Evolutionary conservation across 2,888 invertebrate genomes (phyloP).

Genomic region (Leucozona laternaria): DNA sequence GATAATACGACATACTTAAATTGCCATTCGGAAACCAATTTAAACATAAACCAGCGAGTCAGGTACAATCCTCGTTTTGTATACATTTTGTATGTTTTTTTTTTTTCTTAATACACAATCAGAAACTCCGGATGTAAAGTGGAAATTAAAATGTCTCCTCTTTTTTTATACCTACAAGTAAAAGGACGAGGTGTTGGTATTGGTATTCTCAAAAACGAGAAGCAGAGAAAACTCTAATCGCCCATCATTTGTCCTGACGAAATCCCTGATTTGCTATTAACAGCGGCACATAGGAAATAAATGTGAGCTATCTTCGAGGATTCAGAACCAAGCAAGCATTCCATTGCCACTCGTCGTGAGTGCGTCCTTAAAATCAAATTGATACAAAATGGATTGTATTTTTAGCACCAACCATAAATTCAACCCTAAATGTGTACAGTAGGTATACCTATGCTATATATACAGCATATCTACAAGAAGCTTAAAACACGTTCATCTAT

Average conservation of each 20-base stretch:
- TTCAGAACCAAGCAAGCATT: slow-evolving; percentile 24
- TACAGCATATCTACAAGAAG: slow-evolving; percentile 11
- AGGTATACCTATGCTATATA: background rate
- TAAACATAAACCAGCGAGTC: slow-evolving; percentile 44
- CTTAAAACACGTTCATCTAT: slow-evolving; percentile 47
- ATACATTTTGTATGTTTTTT: background rate
- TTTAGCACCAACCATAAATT: slow-evolving; percentile 70
- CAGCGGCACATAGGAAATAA: slow-evolving; percentile 57
- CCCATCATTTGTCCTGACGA: slow-evolving; percentile 63
- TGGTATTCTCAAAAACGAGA: slow-evolving; percentile 26
- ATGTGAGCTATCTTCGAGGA: slow-evolving; percentile 60
- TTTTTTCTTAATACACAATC: background rate
- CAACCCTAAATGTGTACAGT: slow-evolving; percentile 54
- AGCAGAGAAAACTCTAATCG: slow-evolving; percentile 55
- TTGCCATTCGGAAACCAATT: slow-evolving; percentile 41
- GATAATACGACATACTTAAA: slow-evolving; percentile 48
- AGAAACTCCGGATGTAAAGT: slow-evolving; percentile 19
- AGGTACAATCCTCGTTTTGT: slow-evolving; percentile 39
- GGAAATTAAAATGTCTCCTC: slow-evolving; percentile 59
- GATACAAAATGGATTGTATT: slow-evolving; percentile 73
- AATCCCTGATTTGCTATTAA: slow-evolving; percentile 73
- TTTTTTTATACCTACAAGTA: background rate
- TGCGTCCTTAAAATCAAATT: slow-evolving; percentile 68
- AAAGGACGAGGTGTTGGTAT: background rate
- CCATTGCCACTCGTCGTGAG: slow-evolving; percentile 14